Evolutionary conservation across 2,888 invertebrate species (phyloP).

Genomic region (Dryocosmus kuriphilus): DNA sequence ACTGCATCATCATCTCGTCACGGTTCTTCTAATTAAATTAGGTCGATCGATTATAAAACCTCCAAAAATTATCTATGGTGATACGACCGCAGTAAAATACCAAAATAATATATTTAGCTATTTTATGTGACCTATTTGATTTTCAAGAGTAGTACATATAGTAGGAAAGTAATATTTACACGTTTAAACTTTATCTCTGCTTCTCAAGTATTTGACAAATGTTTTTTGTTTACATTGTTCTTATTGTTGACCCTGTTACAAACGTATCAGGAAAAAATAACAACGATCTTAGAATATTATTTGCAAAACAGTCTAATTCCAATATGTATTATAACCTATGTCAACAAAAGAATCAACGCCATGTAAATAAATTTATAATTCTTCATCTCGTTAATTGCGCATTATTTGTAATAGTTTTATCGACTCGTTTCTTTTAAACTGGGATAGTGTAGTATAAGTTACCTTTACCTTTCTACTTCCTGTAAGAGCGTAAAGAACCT

Average conservation of each 20-base stretch:
- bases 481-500: conserved; percentile 35
- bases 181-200: neutral
- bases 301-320: too few species aligned
- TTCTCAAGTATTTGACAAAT: neutral
- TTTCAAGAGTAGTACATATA: neutral
- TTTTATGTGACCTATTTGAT: neutral
- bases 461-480: conserved; percentile 39
- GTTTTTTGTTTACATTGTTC: neutral
- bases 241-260: neutral
- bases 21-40: neutral
- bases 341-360: too few species aligned
- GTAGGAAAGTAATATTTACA: neutral
- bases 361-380: too few species aligned
- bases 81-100: neutral
- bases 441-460: neutral
- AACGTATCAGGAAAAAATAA: neutral
- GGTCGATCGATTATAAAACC: conserved; percentile 21
- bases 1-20: conserved; percentile 11
- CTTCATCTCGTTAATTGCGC: neutral
- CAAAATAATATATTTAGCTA: neutral
- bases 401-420: conserved; percentile 2
- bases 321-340: too few species aligned
- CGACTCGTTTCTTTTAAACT: conserved; percentile 9
- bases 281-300: neutral
- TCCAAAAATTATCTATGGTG: neutral